Conservation (phyloP, 35 echinoderm and acorn worm genomes). For the Stichopus chloronotus region DNA sequence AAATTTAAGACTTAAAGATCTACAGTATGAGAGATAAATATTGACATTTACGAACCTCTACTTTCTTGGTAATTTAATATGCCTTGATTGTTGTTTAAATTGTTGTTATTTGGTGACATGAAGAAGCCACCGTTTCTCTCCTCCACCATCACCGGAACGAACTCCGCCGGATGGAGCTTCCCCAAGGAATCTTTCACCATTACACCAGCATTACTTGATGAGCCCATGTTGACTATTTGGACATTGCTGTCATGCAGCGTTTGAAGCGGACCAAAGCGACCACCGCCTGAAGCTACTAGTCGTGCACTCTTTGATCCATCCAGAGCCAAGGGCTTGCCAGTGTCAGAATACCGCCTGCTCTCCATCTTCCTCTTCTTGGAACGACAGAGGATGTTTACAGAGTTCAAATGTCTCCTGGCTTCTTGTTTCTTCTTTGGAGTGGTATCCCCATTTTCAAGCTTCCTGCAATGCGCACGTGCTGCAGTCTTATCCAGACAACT, state of each 20-base stretch:
- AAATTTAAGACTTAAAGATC: too few species aligned
- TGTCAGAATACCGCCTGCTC: not conserved
- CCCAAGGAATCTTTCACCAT: slow-evolving; percentile 51
- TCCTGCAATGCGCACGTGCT: not conserved
- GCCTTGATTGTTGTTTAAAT: not conserved
- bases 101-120: not conserved
- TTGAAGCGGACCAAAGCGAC: slow-evolving; percentile 29
- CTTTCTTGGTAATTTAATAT: slow-evolving; percentile 5
- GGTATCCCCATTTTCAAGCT: slow-evolving; percentile 6
- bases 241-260: slow-evolving; percentile 12
- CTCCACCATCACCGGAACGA: slow-evolving; percentile 50
- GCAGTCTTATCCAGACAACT: slow-evolving; percentile 9
- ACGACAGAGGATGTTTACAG: slow-evolving; percentile 48
- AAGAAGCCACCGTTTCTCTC: slow-evolving; percentile 44
- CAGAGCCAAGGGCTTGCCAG: not conserved
- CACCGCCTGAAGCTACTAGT: too few species aligned
- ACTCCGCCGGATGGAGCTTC: slow-evolving; percentile 38
- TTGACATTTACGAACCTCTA: not conserved
- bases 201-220: not conserved
- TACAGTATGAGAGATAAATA: too few species aligned
- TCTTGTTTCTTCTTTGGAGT: slow-evolving; percentile 50
- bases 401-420: slow-evolving; percentile 24
- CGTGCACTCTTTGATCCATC: not conserved
- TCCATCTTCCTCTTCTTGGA: slow-evolving; percentile 55
- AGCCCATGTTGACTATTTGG: not conserved